Percentiles rank a stretch among this genome's conserved stretches.
Conservation (phyloP, 2,113 vertebrate species). For the Clarias magur region DNA sequence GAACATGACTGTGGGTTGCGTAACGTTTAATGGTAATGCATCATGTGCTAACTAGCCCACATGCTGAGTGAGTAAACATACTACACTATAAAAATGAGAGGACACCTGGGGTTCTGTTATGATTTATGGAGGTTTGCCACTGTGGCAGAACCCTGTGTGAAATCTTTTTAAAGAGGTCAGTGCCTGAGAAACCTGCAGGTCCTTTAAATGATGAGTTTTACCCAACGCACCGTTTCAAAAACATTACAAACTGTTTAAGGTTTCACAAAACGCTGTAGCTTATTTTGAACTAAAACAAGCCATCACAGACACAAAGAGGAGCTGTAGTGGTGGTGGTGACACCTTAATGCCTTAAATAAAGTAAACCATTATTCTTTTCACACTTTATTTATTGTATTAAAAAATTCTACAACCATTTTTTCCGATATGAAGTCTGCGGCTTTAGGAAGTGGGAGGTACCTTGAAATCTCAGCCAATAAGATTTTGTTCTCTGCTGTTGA, state of each 20-base stretch:
- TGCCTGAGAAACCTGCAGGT: slow-evolving; percentile 2
- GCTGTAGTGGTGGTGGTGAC: not conserved
- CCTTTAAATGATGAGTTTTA: not conserved
- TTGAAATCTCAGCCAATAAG: too few species aligned
- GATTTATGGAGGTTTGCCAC: not conserved
- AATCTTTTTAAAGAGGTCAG: slow-evolving; percentile 27
- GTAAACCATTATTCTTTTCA: too few species aligned
- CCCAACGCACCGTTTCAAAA: not conserved
- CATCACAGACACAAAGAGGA: not conserved
- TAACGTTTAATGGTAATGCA: not conserved
- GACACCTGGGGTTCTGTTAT: not conserved
- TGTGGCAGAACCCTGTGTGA: not conserved
- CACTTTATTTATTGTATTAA: too few species aligned
- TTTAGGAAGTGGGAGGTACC: too few species aligned
- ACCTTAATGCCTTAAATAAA: too few species aligned
- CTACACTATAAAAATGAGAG: not conserved
- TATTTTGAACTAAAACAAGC: not conserved
- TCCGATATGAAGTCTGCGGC: too few species aligned
- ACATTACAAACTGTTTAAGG: not conserved
- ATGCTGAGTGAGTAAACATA: slow-evolving; percentile 1
- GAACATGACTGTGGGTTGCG: too few species aligned
- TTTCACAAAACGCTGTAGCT: not conserved
- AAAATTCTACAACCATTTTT: too few species aligned
- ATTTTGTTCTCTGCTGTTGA: too few species aligned
- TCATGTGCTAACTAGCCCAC: slow-evolving; percentile 2